phyloP scores from a whole-genome alignment of 2,113 vertebrate genomes.

The Vireo altiloquus region DNA sequence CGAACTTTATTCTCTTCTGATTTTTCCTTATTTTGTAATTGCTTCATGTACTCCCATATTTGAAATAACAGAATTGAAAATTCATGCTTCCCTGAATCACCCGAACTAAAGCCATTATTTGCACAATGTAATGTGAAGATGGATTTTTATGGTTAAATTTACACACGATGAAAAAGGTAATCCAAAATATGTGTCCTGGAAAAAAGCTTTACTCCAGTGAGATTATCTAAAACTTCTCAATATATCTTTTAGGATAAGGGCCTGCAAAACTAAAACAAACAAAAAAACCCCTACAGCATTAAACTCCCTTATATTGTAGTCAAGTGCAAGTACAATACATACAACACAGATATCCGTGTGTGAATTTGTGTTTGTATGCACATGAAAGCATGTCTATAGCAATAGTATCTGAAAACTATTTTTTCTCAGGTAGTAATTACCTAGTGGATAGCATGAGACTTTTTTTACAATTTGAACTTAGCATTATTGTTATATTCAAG shows the following conservation, averaged over 20 bases:
- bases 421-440: background rate
- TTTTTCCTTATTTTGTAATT: background rate
- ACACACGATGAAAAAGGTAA: background rate
- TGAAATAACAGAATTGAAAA: background rate
- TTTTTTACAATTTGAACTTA: background rate
- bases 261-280: background rate
- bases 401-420: background rate
- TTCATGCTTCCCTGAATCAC: background rate
- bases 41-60: background rate
- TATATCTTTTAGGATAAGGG: background rate
- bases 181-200: background rate
- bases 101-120: background rate
- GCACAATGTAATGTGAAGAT: background rate
- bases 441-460: accelerated
- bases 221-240: background rate
- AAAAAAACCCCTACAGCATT: background rate
- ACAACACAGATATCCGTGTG: background rate
- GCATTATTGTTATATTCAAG: background rate
- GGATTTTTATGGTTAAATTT: background rate
- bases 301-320: background rate
- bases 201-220: background rate
- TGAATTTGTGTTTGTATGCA: background rate
- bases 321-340: background rate
- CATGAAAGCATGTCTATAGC: background rate
- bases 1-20: background rate